Evolutionary conservation across 2,888 invertebrate species (phyloP).

Genomic region (Sarcophaga caerulescens): DNA sequence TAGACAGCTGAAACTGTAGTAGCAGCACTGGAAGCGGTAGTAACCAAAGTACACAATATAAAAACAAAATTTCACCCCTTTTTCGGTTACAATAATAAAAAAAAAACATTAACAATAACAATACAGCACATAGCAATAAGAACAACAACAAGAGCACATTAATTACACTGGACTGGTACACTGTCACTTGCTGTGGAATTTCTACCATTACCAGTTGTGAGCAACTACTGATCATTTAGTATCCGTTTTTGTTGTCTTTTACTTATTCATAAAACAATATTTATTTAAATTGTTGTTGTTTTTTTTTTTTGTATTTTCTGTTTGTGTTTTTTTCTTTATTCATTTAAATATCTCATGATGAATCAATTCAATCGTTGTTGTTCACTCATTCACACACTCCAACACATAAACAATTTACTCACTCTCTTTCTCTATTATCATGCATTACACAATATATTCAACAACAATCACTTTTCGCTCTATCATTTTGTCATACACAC

Average conservation of each 20-base stretch:
- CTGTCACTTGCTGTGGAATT: slow-evolving; percentile 55
- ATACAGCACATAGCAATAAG: not conserved
- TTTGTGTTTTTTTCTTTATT: slow-evolving; percentile 40
- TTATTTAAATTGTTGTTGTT: not conserved
- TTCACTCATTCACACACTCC: slow-evolving; percentile 35
- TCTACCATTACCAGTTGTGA: slow-evolving; percentile 34
- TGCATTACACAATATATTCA: slow-evolving; percentile 16
- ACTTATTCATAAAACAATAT: slow-evolving; percentile 37
- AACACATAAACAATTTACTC: slow-evolving; percentile 22
- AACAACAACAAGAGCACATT: not conserved
- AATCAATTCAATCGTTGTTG: slow-evolving; percentile 63
- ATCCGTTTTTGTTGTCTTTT: slow-evolving; percentile 58
- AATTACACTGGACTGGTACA: slow-evolving; percentile 1
- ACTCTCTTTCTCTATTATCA: slow-evolving; percentile 8
- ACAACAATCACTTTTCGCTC: slow-evolving; percentile 36
- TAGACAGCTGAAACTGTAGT: slow-evolving; percentile 1
- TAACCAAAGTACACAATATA: not conserved
- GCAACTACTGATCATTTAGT: slow-evolving; percentile 37
- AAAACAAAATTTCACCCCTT: slow-evolving; percentile 51
- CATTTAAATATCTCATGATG: slow-evolving; percentile 64
- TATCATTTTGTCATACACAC: slow-evolving; percentile 60
- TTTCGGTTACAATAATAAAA: slow-evolving; percentile 35
- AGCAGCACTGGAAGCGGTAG: not conserved
- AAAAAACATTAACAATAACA: slow-evolving; percentile 5
- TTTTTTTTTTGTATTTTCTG: not conserved